Percentiles rank a stretch among this genome's conserved stretches.
These are phyloP conservation scores for Pantherophis alleghaniensis DNA, from an alignment of 2,797 vertebrate species.

Conservation along the genomic window DNA sequence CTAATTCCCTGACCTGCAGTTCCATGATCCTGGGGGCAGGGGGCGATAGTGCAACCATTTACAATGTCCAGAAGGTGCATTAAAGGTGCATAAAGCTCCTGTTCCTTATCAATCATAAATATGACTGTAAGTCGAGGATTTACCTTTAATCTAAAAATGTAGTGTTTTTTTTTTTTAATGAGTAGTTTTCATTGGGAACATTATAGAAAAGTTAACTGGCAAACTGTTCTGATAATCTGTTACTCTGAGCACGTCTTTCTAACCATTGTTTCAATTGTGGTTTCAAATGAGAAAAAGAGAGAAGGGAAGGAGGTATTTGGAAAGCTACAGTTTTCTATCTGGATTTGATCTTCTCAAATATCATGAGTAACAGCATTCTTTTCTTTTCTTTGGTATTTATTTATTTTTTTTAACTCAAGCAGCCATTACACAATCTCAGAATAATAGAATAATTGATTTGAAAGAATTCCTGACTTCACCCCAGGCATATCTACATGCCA, in stretches of 20 bases:
- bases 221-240: neutral
- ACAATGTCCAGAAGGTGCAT: neutral
- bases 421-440: neutral
- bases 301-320: too few species aligned
- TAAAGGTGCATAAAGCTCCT: neutral
- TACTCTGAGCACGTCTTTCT: neutral
- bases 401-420: neutral
- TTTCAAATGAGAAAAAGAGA: neutral
- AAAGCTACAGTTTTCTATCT: neutral
- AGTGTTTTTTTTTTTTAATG: neutral
- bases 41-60: neutral
- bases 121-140: neutral
- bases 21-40: neutral
- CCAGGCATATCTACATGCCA: neutral
- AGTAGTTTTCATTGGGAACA: neutral
- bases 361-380: neutral
- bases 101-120: neutral
- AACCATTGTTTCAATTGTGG: neutral
- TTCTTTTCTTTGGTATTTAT: neutral
- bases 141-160: neutral
- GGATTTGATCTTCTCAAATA: neutral
- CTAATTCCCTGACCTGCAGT: neutral
- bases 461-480: neutral
- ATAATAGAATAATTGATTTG: neutral
- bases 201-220: neutral